phyloP scores from a whole-genome alignment of 2,797 vertebrate species.

The Urophycis tenuis region DNA sequence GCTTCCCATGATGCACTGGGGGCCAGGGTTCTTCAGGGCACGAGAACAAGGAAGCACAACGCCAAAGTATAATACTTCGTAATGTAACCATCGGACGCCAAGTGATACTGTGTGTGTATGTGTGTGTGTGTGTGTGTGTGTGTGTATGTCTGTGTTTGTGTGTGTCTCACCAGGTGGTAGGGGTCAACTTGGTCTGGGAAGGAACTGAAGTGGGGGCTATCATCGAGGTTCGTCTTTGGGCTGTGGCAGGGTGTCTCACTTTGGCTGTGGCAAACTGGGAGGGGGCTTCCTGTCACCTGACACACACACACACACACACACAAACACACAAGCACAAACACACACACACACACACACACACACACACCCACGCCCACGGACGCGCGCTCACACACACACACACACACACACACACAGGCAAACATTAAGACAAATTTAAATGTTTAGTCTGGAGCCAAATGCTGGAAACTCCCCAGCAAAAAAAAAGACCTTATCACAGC shows the following conservation, averaged over 20 bases:
- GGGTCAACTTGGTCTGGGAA: conserved; percentile 54
- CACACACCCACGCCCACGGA: conserved; percentile 15
- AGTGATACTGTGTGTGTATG: background rate
- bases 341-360: conserved; percentile 21
- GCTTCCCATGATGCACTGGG: conserved; percentile 65
- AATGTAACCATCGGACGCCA: background rate
- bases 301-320: conserved; percentile 30
- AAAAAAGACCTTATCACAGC: conserved; percentile 33
- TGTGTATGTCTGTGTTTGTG: conserved; percentile 2
- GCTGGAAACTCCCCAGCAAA: conserved; percentile 41
- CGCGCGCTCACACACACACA: conserved; percentile 9
- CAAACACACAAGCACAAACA: too few species aligned
- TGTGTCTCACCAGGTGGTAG: conserved; percentile 43
- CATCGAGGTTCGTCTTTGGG: conserved; percentile 48
- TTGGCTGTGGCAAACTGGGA: conserved; percentile 50
- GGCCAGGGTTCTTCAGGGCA: conserved; percentile 68
- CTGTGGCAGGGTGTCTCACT: conserved; percentile 61
- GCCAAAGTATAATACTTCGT: background rate
- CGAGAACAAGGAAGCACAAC: background rate
- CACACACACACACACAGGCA: conserved; percentile 11
- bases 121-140: conserved; percentile 2
- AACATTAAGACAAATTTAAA: conserved; percentile 44
- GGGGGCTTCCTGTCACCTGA: conserved; percentile 42
- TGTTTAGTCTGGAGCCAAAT: conserved; percentile 61
- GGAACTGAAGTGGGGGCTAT: conserved; percentile 39